Evolutionary conservation across 2,888 invertebrate genomes (phyloP), one percentile per base, ranked within the genome.

Genomic region (Aplocera efformata): DNA sequence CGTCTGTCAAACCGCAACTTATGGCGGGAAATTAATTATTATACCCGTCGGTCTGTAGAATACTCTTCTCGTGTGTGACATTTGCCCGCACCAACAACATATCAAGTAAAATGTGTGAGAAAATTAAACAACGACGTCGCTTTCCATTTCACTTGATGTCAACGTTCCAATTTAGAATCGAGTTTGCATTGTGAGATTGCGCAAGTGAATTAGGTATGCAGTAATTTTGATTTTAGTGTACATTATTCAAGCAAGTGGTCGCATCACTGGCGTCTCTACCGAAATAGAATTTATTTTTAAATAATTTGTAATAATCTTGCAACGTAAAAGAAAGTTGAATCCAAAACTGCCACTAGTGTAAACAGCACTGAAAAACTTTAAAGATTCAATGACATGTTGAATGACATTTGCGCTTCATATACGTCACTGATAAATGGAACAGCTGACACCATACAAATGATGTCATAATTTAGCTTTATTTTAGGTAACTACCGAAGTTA

Each of bases 71-170:
- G 56, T 58, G 39, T 51, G 55, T 60, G 40, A 31, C 37, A 30
- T 33, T 38, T 10, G 33, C 36, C 29, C 30, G 32, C 29, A 28
- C 42, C 32, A 32, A 26, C 42, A 35, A 37, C 33, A 41, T 44
- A 31, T 39, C 40, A 36, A 54, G 56, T 58, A 65, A 63, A 67
- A 67, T 43, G 64, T 67, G 72, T 73, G 76, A 67, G 79, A 79
- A 79, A 72, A 74, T 78, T 70, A 72, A 72, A 74, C 71, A 69
- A 65, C 65, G 56, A 64, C 63, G 61, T 58, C 51, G 67, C 67
- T 75, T 75, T 72, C 72, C 67, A 71, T 76, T 74, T 70, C 72
- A 67, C 60, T 68, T 62, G 63, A 51, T 60, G 40, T 33, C 36
- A 29, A 27, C 32, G 47, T 23, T 24, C 37, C 31, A 28, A 28